Evolutionary conservation across 2,888 invertebrate species (phyloP).

Genomic region (Beris chalybata): DNA sequence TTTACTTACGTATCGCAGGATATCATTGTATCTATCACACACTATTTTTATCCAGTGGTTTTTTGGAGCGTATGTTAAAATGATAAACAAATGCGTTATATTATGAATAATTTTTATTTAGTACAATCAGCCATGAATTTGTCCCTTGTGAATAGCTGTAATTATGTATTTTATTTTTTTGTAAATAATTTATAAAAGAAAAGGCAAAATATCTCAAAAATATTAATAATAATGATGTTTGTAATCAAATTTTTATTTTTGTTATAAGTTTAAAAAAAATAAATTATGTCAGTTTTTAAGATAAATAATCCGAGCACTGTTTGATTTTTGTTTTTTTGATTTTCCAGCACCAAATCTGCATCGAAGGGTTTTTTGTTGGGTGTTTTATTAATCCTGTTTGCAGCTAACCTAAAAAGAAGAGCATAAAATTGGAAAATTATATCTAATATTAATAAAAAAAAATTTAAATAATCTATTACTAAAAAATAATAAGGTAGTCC

Average conservation of each 20-base stretch:
- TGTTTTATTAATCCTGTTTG: not conserved
- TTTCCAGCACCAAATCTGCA: not conserved
- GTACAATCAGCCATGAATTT: too few species aligned
- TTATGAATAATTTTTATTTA: not conserved
- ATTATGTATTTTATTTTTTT: slow-evolving; percentile 16
- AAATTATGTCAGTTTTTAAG: slow-evolving; percentile 30
- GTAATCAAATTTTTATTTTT: slow-evolving; percentile 21
- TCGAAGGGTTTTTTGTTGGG: not conserved
- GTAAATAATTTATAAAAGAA: slow-evolving; percentile 26
- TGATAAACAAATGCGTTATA: not conserved
- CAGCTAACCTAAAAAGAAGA: too few species aligned
- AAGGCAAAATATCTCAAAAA: slow-evolving; percentile 20
- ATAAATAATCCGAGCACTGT: slow-evolving; percentile 5
- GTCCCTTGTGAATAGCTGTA: too few species aligned
- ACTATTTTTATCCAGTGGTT: too few species aligned
- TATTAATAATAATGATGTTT: slow-evolving; percentile 15
- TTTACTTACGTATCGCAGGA: too few species aligned
- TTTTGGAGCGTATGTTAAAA: too few species aligned
- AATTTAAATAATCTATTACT: too few species aligned
- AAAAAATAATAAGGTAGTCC: too few species aligned
- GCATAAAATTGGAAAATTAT: too few species aligned
- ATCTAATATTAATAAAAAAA: too few species aligned
- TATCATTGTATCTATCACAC: too few species aligned
- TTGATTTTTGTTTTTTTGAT: not conserved
- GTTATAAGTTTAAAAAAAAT: slow-evolving; percentile 25